Conservation (phyloP, 2,888 invertebrate genomes). For the Cataglyphis livida region DNA sequence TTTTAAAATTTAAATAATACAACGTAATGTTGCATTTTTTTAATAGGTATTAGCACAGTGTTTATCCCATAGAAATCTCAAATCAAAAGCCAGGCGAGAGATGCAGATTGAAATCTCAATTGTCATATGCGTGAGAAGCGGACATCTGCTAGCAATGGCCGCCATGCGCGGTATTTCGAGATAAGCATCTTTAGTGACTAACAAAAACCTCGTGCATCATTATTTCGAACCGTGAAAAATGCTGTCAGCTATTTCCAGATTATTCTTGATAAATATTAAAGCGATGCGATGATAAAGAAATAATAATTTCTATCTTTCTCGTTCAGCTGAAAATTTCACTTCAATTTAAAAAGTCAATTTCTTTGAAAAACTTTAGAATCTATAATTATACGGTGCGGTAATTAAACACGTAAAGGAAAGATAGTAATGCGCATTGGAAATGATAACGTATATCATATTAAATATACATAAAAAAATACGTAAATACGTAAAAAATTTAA, state of each 20-base stretch:
- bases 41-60: not conserved
- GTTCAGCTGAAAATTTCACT: not conserved
- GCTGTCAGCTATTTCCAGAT: conserved; percentile 50
- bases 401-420: not conserved
- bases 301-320: not conserved
- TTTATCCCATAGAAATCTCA: conserved; percentile 51
- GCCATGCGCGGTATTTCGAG: conserved; percentile 58
- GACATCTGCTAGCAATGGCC: conserved; percentile 77
- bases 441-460: not conserved
- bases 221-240: conserved; percentile 60
- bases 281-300: conserved; percentile 20
- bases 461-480: not conserved
- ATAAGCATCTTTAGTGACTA: conserved; percentile 75
- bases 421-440: not conserved
- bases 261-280: conserved; percentile 37
- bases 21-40: not conserved
- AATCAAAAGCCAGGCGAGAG: conserved; percentile 59
- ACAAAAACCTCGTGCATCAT: conserved; percentile 66
- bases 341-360: not conserved
- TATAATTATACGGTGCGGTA: not conserved
- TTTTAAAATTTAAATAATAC: not conserved
- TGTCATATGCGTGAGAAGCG: conserved; percentile 74
- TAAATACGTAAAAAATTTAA: not conserved
- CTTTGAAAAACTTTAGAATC: not conserved
- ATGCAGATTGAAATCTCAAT: conserved; percentile 74